Conservation (phyloP, 2,888 invertebrate genomes). For the Ectropis crepuscularia region DNA sequence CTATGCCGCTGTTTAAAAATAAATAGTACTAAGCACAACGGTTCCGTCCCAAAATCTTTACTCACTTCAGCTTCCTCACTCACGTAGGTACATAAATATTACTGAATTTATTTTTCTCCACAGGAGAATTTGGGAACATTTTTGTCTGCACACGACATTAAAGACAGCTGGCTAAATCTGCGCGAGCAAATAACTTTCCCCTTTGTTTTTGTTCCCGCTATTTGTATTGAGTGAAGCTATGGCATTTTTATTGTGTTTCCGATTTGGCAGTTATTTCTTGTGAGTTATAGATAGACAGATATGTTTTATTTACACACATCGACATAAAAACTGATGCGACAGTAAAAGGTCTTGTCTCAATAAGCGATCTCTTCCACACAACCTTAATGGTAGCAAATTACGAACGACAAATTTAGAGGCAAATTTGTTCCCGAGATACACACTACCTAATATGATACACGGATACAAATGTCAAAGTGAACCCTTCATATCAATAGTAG, state of each 20-base stretch:
- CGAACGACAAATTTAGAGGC: too few species aligned
- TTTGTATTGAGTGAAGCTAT: slow-evolving; percentile 12
- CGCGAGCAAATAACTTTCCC: slow-evolving; percentile 24
- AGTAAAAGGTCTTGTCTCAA: too few species aligned
- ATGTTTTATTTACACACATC: background rate
- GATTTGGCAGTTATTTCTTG: slow-evolving; percentile 8
- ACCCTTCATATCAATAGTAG: too few species aligned
- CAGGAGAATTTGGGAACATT: slow-evolving; percentile 40
- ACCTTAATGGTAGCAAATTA: too few species aligned
- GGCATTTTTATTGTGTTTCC: slow-evolving; percentile 11
- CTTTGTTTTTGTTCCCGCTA: slow-evolving; percentile 24
- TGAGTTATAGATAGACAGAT: background rate
- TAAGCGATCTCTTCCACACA: too few species aligned
- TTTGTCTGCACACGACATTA: slow-evolving; percentile 18
- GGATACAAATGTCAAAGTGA: too few species aligned
- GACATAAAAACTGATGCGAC: too few species aligned
- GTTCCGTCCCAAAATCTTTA: slow-evolving; percentile 30
- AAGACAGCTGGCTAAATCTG: slow-evolving; percentile 27
- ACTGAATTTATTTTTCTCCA: slow-evolving; percentile 48
- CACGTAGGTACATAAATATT: slow-evolving; percentile 49
- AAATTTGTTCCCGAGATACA: too few species aligned
- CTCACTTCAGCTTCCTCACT: slow-evolving; percentile 4
- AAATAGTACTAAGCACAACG: slow-evolving; percentile 1
- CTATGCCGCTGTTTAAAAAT: too few species aligned
- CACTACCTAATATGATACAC: too few species aligned